Base-by-base conservation (phyloP, 2,113 vertebrate genomes). In the Sciurus niger region DNA sequence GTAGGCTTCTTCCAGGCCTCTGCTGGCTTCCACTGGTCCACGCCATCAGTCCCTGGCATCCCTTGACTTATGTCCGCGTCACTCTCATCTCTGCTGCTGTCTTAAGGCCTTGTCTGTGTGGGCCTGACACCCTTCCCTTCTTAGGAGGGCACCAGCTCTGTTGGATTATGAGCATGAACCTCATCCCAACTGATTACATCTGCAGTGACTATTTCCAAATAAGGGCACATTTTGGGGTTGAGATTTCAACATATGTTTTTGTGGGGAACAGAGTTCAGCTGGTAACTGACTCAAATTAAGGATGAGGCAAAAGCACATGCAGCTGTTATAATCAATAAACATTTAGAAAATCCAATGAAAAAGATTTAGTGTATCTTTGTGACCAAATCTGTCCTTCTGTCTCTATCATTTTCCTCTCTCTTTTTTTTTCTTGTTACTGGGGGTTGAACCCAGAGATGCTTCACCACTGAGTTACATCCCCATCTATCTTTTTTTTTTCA, bases 51-150 rank as follows among this genome's bases (percentile, higher is more conserved):
- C n/a, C 37, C 25, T 1, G 6, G 37, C 0, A 3, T 22, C 32
- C 6, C 34, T 5, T 20, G 68, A n/a, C 51, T 40, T 28, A 37
- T 63, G 28, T 25, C 11, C 12, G 10, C 17, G 1, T 16, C 30
- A 9, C n/a, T 60, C 25, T 11, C 24, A 0, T 40, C 13, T 17
- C 48, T 43, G 67, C 22, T 55, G 12, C 25, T 4, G 28, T 63
- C 28, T 2, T 4, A 0, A 4, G 34, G 40, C 2, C 0, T 20
- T 74, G 11, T 24, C 12, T 17, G 22, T 8, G 6, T 48, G 28
- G 7, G n/a, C 18, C 6, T 43, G 7, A 55, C 11, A 18, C 16
- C 24, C 28, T 46, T 9, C 51, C 10, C 32, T 5, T 25, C 34
- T 46, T 24, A 16, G 1, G 12, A 51, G 84, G 40, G 32, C 28